Evolutionary conservation across 2,797 vertebrate species (phyloP), one percentile per base, ranked within the genome.

Genomic region (Streptopelia turtur): DNA sequence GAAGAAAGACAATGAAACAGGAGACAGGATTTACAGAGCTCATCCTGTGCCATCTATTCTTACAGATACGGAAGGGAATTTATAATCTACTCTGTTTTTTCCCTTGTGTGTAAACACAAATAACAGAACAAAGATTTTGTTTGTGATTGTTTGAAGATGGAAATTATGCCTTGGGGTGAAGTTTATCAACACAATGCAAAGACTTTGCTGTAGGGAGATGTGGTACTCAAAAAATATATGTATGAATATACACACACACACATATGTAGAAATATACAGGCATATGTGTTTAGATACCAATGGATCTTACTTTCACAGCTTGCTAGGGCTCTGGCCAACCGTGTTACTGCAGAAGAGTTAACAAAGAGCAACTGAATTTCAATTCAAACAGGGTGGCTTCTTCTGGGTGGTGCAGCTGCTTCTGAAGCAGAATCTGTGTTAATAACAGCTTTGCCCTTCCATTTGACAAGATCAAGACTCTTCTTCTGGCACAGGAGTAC

Each of bases 21-120:
- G 16, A 96, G 68, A 61, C 5, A 59, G 53, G 43, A 83, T 83
- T 94, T 81, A 83, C n/a, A 83, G 53, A 86, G 31, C 31, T 90
- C 16, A 49, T 74, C 37, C 61, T 60, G 11, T 82, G 50, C 49
- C 30, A 52, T 66, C 23, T 56, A 70, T 75, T 74, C 31, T 61
- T 84, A 56, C 28, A 41, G 33, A 47, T 71, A 50, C 20, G 43
- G 35, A 18, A 76, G 33, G 5, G 37, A 80, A 74, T 57, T 83
- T 83, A 66, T 57, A 85, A 87, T 53, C 45, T 13, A 39, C 33
- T 81, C 31, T 82, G 18, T 8, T 72, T 79, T 87, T 66, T 43
- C 16, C 11, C 11, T 31, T 70, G 6, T 53, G 30, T 60, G 5
- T 65, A 84, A 84, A 77, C 7, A 59, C 21, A 49, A 50, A 85